phyloP scores from a whole-genome alignment of 2,113 vertebrate species.

The Dendropsophus ebraccatus region DNA sequence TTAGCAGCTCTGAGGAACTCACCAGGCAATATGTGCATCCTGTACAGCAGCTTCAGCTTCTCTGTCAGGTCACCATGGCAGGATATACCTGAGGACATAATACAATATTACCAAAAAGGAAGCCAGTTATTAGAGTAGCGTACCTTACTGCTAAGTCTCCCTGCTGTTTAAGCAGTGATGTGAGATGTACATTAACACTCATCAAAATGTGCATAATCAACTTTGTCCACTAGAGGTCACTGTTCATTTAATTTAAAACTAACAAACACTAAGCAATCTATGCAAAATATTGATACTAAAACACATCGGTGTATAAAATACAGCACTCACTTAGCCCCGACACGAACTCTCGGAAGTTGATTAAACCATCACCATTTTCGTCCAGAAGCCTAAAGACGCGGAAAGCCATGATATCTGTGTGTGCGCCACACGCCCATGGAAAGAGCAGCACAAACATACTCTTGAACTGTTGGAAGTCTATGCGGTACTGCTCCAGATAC shows the following conservation, averaged over 20 bases:
- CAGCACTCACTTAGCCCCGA: slow-evolving; percentile 84
- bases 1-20: slow-evolving; percentile 57
- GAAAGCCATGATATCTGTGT: slow-evolving; percentile 84
- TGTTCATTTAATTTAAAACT: background rate
- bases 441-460: slow-evolving; percentile 90
- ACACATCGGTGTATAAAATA: background rate
- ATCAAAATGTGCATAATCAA: too few species aligned
- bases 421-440: slow-evolving; percentile 88
- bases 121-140: background rate
- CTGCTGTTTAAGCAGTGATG: background rate
- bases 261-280: too few species aligned
- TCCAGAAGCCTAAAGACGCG: slow-evolving; percentile 91
- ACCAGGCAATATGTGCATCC: slow-evolving; percentile 95
- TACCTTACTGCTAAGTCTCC: background rate
- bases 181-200: too few species aligned
- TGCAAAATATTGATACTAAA: too few species aligned
- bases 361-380: slow-evolving; percentile 89
- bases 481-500: slow-evolving; percentile 97
- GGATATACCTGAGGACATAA: slow-evolving; percentile 78
- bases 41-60: slow-evolving; percentile 94
- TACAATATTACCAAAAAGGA: background rate
- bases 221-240: slow-evolving; percentile 28
- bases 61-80: slow-evolving; percentile 93
- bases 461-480: slow-evolving; percentile 95
- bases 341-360: slow-evolving; percentile 97